A percentile compares a stretch with the other conserved stretches of the same genome.
Conservation (phyloP, 2,113 vertebrate genomes). For the Hippoglossus stenolepis region DNA sequence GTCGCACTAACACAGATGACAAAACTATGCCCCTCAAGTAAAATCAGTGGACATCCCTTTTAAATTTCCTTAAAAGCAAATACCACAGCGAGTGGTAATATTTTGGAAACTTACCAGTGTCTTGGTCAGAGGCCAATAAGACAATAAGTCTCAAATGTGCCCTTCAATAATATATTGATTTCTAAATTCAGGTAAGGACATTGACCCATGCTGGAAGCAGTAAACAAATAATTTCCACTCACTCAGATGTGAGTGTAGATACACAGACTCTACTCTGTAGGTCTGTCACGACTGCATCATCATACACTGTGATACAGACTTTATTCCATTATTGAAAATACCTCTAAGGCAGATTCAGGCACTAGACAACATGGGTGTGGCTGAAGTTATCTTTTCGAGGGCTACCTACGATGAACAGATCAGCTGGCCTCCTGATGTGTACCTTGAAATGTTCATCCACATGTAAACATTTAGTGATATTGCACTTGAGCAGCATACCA, state of each 20-base stretch:
- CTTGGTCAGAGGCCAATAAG: conserved; percentile 10
- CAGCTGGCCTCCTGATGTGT: conserved; percentile 56
- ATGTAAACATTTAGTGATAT: conserved; percentile 79
- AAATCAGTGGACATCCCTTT: conserved; percentile 4
- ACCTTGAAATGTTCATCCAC: conserved; percentile 58
- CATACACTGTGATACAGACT: conserved; percentile 25
- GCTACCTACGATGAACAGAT: conserved; percentile 31
- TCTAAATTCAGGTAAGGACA: conserved; percentile 31
- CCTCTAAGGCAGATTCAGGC: conserved; percentile 67
- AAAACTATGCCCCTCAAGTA: background rate
- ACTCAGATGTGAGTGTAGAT: conserved; percentile 33
- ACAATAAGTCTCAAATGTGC: conserved; percentile 27
- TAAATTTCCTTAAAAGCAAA: conserved; percentile 1
- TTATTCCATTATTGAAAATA: conserved; percentile 50
- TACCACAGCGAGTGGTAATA: conserved; percentile 2
- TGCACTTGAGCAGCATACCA: conserved; percentile 69
- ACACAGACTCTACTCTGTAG: conserved; percentile 30
- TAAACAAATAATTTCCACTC: conserved; percentile 37
- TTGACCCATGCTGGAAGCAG: conserved; percentile 43
- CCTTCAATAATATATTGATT: conserved; percentile 15
- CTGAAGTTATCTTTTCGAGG: conserved; percentile 48
- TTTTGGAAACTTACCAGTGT: conserved; percentile 8
- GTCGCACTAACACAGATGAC: background rate
- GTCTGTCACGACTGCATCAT: conserved; percentile 21
- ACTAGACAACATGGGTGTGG: conserved; percentile 55